phyloP scores from a whole-genome alignment of 1,140 invertebrate species.

The Trichogramma pretiosum region DNA sequence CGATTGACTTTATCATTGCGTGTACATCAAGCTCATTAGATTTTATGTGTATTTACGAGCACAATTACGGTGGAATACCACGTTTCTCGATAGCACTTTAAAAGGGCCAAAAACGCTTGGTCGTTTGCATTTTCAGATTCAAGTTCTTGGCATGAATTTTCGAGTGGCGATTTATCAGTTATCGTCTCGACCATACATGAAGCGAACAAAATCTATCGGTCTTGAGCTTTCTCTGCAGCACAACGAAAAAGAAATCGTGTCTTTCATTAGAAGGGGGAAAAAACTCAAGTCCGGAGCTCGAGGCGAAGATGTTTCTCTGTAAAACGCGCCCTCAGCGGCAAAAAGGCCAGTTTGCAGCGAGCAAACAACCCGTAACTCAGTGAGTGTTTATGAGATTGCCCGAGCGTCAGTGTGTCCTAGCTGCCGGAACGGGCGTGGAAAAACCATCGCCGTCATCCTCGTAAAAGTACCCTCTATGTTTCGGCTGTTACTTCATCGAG shows the following conservation, averaged over 20 bases:
- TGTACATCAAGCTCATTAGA: no score
- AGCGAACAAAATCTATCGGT: no score
- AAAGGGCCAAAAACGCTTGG: no score
- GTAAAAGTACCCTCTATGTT: slow-evolving; percentile 36
- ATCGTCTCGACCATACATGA: no score
- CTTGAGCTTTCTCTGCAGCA: neutral
- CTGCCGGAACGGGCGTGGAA: neutral
- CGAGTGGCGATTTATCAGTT: no score
- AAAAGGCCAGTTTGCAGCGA: slow-evolving; percentile 30
- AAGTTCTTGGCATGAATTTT: no score
- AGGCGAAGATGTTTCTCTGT: slow-evolving; percentile 2
- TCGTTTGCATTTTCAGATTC: no score
- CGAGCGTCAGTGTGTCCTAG: slow-evolving; percentile 12
- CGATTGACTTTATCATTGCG: no score
- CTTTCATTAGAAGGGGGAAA: neutral
- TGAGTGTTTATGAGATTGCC: slow-evolving; percentile 38
- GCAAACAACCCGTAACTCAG: slow-evolving; percentile 42
- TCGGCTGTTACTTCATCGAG: slow-evolving; percentile 26
- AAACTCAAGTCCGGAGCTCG: neutral
- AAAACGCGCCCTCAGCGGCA: slow-evolving; percentile 31
- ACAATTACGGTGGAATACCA: no score
- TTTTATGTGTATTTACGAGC: no score
- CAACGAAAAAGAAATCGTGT: neutral
- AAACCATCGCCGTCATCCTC: slow-evolving; percentile 21
- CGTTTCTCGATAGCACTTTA: no score